Percentiles rank a stretch among this genome's conserved stretches.
These are phyloP conservation scores for Timema cristinae DNA, from an alignment of 2,888 invertebrate species.

Conservation along the genomic window DNA sequence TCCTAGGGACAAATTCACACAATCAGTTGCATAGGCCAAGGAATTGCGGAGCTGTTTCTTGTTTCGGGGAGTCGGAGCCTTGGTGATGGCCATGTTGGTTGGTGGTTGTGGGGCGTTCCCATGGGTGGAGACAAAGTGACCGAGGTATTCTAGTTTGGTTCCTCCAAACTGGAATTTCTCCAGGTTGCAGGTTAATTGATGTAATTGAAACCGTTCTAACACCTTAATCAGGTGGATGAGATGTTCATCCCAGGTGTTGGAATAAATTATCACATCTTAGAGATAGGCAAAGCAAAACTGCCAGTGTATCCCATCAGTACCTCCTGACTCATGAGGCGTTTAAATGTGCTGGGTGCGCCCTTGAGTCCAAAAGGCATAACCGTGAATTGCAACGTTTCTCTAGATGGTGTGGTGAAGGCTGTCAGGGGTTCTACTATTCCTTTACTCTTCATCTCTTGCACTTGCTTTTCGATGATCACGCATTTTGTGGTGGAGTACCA, in stretches of 20 bases:
- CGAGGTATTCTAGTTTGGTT: too few relatives aligned
- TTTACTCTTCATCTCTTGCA: neutral
- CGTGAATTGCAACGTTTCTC: neutral
- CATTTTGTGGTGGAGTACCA: neutral
- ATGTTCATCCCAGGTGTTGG: neutral
- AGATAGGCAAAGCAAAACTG: neutral
- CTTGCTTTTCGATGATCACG: neutral
- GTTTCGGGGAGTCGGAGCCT: too few relatives aligned
- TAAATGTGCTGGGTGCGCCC: neutral
- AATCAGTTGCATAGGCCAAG: too few relatives aligned
- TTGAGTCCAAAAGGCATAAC: neutral
- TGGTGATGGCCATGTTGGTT: too few relatives aligned
- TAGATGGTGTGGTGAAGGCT: conserved; percentile 26
- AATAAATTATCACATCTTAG: neutral
- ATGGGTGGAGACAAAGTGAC: too few relatives aligned
- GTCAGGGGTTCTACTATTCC: conserved; percentile 19
- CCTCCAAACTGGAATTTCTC: too few relatives aligned
- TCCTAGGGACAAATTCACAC: too few relatives aligned
- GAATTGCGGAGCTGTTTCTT: too few relatives aligned
- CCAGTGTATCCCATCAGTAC: neutral
- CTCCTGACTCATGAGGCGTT: neutral
- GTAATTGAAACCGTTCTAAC: neutral
- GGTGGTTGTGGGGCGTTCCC: too few relatives aligned
- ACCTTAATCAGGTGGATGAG: neutral
- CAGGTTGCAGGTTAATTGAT: neutral